Evolutionary conservation across 2,113 vertebrate genomes (phyloP).

Genomic region (Plectropomus leopardus): DNA sequence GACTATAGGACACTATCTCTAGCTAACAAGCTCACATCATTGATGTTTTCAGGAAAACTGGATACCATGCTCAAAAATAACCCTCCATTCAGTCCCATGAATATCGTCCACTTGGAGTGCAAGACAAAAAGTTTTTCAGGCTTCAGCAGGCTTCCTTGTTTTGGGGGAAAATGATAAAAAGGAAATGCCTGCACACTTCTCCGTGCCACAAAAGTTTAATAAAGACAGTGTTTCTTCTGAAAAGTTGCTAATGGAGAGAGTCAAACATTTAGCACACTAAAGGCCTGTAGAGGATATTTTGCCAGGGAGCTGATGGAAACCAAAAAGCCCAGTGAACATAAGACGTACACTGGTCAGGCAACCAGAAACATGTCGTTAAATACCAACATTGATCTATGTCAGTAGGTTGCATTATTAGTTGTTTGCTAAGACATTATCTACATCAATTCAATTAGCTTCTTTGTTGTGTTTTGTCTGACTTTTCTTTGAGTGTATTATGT

Average conservation of each 20-base stretch:
- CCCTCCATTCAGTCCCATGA: neutral
- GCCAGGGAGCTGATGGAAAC: too few relatives aligned
- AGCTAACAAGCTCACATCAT: slow-evolving; percentile 6
- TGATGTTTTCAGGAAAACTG: neutral
- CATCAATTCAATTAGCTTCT: neutral
- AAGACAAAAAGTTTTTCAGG: neutral
- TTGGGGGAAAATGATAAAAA: too few relatives aligned
- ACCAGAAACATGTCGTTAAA: neutral
- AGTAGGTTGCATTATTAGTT: neutral
- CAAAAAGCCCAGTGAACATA: neutral
- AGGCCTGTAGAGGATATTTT: too few relatives aligned
- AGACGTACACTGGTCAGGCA: neutral
- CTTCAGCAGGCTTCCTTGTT: slow-evolving; percentile 1
- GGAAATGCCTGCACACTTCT: too few relatives aligned
- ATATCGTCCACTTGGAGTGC: neutral
- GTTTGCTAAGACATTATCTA: neutral
- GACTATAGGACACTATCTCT: too few relatives aligned
- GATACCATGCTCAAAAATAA: neutral
- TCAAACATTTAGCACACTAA: neutral
- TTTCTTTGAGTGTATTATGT: neutral
- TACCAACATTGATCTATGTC: neutral
- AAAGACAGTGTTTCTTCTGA: neutral
- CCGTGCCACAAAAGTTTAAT: too few relatives aligned
- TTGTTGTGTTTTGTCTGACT: too few relatives aligned
- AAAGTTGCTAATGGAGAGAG: slow-evolving; percentile 1